Evolutionary conservation across 2,888 invertebrate species (phyloP).

Genomic region (Lepeophtheirus nordmannii): DNA sequence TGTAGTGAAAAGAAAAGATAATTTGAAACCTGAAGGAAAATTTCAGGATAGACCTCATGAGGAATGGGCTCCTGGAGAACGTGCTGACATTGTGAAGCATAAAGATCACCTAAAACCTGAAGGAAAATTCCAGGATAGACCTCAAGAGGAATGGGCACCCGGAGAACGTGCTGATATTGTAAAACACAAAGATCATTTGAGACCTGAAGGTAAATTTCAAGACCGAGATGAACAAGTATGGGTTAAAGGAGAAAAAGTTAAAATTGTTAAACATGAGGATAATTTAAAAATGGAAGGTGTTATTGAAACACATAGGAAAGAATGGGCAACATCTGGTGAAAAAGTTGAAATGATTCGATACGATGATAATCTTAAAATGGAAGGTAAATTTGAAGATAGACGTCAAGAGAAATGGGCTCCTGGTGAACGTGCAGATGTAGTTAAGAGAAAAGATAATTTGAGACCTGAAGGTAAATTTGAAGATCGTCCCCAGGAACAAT

Average conservation of each 20-base stretch:
- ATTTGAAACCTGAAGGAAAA: constrained; percentile 3
- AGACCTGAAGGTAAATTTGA: constrained; percentile 25
- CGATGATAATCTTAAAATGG: constrained; percentile 40
- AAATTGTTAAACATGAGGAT: constrained; percentile 25
- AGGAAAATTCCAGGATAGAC: constrained; percentile 26
- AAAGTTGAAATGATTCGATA: constrained; percentile 26
- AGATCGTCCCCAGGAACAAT: constrained; percentile 28
- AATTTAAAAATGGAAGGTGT: constrained; percentile 3
- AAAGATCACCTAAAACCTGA: constrained; percentile 21
- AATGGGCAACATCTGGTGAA: constrained; percentile 25
- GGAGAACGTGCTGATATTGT: constrained; percentile 26
- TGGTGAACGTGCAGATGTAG: constrained; percentile 27
- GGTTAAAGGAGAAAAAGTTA: constrained; percentile 26
- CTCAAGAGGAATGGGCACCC: constrained; percentile 21
- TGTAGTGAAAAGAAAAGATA: not conserved
- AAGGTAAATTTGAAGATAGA: constrained; percentile 38
- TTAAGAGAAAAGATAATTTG: constrained; percentile 10
- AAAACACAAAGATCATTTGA: constrained; percentile 26
- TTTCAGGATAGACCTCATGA: constrained; percentile 25
- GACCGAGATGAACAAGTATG: not conserved
- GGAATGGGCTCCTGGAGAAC: constrained; percentile 19
- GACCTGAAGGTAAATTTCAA: constrained; percentile 18
- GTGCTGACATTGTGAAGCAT: not conserved
- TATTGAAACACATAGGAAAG: not conserved
- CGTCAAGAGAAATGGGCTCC: constrained; percentile 18